Evolutionary conservation across 2,888 invertebrate genomes (phyloP).

Genomic region (Leptogaster cylindrica): DNA sequence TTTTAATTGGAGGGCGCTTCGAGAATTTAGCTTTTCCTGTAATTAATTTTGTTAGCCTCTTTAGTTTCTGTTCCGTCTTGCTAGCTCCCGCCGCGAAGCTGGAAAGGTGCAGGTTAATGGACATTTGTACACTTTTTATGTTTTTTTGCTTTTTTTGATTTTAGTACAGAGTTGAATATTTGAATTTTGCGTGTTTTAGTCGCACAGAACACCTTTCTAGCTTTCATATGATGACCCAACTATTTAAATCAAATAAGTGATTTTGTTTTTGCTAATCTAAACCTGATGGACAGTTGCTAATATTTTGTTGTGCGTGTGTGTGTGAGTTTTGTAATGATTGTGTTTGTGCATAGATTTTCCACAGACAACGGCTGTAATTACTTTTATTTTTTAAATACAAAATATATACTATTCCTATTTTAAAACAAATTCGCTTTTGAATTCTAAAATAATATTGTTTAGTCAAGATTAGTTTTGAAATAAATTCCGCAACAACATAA

Average conservation of each 20-base stretch:
- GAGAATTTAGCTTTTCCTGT: constrained; percentile 46
- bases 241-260: constrained; percentile 15
- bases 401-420: too few relatives aligned
- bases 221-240: constrained; percentile 44
- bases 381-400: too few relatives aligned
- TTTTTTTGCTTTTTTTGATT: constrained; percentile 24
- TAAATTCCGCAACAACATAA: too few relatives aligned
- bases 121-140: constrained; percentile 8
- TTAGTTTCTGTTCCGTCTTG: constrained; percentile 31
- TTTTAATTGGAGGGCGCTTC: too few relatives aligned
- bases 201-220: constrained; percentile 43
- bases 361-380: too few relatives aligned
- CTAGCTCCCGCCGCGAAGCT: constrained; percentile 37
- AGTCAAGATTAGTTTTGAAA: too few relatives aligned
- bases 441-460: too few relatives aligned
- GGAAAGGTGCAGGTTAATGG: constrained; percentile 42
- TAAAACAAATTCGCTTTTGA: too few relatives aligned
- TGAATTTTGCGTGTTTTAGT: background rate
- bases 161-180: background rate
- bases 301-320: background rate
- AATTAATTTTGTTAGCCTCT: constrained; percentile 59
- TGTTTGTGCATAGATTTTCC: too few relatives aligned
- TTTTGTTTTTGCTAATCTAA: constrained; percentile 15
- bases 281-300: constrained; percentile 6
- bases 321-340: background rate